A percentile compares a stretch with the other conserved stretches of the same genome.
These are phyloP conservation scores for Alethe diademata DNA, from an alignment of 2,113 vertebrate genomes.

Conservation along the genomic window DNA sequence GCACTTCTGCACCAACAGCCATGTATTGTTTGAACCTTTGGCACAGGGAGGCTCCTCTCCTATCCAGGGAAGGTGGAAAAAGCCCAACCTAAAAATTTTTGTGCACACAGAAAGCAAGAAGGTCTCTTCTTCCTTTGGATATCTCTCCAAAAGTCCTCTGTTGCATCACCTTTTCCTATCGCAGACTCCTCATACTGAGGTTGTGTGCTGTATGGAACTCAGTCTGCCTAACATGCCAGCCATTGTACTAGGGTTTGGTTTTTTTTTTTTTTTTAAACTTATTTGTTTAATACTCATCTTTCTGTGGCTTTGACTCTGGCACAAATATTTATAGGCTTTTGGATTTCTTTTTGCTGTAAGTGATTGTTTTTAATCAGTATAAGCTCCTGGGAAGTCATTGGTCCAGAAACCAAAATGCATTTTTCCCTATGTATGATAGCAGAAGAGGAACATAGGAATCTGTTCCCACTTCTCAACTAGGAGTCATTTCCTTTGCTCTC, in stretches of 20 bases:
- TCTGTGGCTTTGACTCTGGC: constrained; percentile 49
- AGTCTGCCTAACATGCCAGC: not conserved
- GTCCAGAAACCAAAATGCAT: not conserved
- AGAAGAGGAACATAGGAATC: not conserved
- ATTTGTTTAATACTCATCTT: constrained; percentile 31
- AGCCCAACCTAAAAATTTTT: not conserved
- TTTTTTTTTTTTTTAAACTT: not conserved
- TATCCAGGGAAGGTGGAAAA: not conserved
- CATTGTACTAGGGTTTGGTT: constrained; percentile 23
- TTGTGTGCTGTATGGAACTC: not conserved
- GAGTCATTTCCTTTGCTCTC: not conserved
- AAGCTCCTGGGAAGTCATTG: not conserved
- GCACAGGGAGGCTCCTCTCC: not conserved
- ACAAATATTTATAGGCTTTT: constrained; percentile 52
- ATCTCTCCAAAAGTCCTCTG: not conserved
- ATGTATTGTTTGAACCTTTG: not conserved
- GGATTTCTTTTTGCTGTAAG: constrained; percentile 35
- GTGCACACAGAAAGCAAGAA: not conserved
- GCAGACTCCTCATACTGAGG: not conserved
- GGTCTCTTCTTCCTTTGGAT: not conserved
- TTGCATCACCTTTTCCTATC: not conserved
- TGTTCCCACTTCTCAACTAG: not conserved
- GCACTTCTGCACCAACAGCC: not conserved
- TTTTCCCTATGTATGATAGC: not conserved
- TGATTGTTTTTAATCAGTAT: not conserved